phyloP scores from a whole-genome alignment of 1,140 invertebrate species.

The Steinernema feltiae region DNA sequence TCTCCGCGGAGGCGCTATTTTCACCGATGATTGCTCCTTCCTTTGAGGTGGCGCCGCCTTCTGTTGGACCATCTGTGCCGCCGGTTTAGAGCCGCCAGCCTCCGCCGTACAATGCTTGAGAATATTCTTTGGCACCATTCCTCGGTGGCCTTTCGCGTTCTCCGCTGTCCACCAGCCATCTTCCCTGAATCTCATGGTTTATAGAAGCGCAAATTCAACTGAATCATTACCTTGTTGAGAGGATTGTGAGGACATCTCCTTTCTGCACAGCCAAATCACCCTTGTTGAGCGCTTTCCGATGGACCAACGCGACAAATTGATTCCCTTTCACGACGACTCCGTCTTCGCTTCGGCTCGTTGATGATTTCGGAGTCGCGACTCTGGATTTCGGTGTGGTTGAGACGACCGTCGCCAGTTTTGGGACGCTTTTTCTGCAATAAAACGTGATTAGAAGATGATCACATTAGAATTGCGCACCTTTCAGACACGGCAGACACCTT shows the following conservation, averaged over 20 bases:
- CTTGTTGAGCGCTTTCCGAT: background rate
- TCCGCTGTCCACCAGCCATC: constrained; percentile 7
- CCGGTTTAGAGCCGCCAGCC: background rate
- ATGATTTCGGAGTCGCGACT: background rate
- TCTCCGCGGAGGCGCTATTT: background rate
- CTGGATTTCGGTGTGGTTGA: background rate
- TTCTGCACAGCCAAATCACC: background rate
- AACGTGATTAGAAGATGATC: too few species aligned
- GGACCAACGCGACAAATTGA: background rate
- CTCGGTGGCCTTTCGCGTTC: background rate
- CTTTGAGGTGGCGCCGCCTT: background rate
- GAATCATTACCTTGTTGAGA: background rate
- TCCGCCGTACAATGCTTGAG: background rate
- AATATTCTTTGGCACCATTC: constrained; percentile 7
- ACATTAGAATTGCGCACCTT: background rate
- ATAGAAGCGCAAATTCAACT: background rate
- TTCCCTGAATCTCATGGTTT: background rate
- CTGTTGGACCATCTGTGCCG: background rate
- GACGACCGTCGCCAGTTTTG: background rate
- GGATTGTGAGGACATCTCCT: background rate
- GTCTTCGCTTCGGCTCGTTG: background rate
- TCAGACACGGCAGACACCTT: background rate
- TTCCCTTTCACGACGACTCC: background rate
- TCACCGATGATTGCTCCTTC: background rate
- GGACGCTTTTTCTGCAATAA: background rate